Evolutionary conservation across 2,888 invertebrate genomes (phyloP), one percentile per base, ranked within the genome.

Genomic region (Adelognathus sp.): DNA sequence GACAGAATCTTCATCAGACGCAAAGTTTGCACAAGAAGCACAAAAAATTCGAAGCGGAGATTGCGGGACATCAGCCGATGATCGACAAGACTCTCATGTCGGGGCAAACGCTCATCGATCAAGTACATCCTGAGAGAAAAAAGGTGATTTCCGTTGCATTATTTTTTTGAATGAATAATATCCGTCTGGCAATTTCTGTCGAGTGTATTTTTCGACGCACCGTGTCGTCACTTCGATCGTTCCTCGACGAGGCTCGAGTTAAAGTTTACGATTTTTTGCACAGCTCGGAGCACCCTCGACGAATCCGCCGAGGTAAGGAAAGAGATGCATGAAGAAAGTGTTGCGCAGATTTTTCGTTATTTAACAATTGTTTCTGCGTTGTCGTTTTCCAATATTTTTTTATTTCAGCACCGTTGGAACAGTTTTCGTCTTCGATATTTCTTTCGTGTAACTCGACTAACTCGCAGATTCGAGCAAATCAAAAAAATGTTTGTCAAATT

Each of bases 1-100:
- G 98, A 0, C 95, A 96, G 67, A 98, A 97, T 91, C 93, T 99
- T 44, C 96, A 98, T 87, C 98, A 98, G 86, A 98, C 98, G 0
- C 98, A 98, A 90, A 97, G 96, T 14, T 93, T 97, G 75, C 94
- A 96, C 89, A 99, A 98, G 92, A 98, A 98, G 90, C 98, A 99
- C 91, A 97, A 95, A 92, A 98, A 99, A 92, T 92, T 99, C 78
- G 96, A 96, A 86, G 96, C 96, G 0, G 99, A 99, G 93, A 95
- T 99, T 78, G 93, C 93, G 31, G 98, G 97, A 0, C 96, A 99
- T 88, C 94, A 96, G 84, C 96, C 97, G 0, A 95, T 96, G 91
- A 96, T 99, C 58, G 96, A 96, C 84, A 95, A 96, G 85, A 96
- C 97, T 2, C 90, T 98, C 60, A 94, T 93, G n/a, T 95, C 95